phyloP scores from a whole-genome alignment of 1,140 invertebrate genomes.

The Telenomus remus region DNA sequence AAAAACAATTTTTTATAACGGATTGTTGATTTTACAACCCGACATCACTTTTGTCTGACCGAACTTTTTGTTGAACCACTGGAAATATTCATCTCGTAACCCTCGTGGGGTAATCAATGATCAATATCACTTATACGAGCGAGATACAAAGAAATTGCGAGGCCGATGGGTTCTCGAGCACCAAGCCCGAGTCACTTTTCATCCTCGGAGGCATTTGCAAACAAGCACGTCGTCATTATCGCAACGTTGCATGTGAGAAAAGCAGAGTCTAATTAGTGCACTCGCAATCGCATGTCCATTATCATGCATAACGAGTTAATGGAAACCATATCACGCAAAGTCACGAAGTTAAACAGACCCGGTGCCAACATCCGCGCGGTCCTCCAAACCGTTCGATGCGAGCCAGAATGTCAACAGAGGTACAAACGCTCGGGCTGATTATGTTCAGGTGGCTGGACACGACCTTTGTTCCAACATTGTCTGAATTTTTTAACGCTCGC shows the following conservation, averaged over 20 bases:
- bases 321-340: constrained; percentile 64
- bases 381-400: constrained; percentile 36
- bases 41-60: too few species aligned
- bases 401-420: constrained; percentile 38
- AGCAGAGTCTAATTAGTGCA: constrained; percentile 68
- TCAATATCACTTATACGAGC: too few species aligned
- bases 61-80: too few species aligned
- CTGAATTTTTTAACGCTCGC: constrained; percentile 21
- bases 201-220: too few species aligned
- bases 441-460: too few species aligned
- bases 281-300: constrained; percentile 66
- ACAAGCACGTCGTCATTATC: constrained; percentile 51
- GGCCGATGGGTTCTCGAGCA: too few species aligned
- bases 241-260: constrained; percentile 60
- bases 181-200: too few species aligned
- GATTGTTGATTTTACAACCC: too few species aligned
- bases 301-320: constrained; percentile 69
- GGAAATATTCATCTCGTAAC: too few species aligned
- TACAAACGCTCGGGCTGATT: constrained; percentile 33
- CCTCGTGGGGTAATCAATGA: too few species aligned
- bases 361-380: constrained; percentile 50
- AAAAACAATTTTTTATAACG: too few species aligned
- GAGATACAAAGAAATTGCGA: too few species aligned
- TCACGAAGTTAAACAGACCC: constrained; percentile 48
- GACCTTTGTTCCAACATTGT: neutral